These are phyloP conservation scores for Athene noctua DNA, from an alignment of 2,113 vertebrate genomes.

Conservation along the genomic window DNA sequence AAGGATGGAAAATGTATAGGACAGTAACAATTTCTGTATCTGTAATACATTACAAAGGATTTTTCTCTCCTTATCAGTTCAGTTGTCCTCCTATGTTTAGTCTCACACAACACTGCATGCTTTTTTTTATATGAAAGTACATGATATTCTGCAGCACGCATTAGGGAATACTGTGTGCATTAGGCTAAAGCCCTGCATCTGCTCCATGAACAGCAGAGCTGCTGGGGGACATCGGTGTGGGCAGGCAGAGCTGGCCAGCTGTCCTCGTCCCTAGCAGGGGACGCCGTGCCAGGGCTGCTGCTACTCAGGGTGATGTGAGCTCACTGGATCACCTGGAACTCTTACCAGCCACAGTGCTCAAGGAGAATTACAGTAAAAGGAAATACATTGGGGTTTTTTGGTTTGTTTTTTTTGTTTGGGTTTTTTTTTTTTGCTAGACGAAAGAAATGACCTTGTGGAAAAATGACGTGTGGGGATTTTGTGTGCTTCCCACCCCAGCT, in stretches of 20 bases:
- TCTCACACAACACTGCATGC: neutral
- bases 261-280: neutral
- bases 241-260: neutral
- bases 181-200: neutral
- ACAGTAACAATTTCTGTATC: neutral
- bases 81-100: neutral
- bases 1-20: neutral
- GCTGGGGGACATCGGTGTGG: fast-evolving
- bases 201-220: neutral
- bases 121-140: neutral
- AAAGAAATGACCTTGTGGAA: neutral
- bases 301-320: neutral
- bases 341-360: neutral
- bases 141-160: neutral
- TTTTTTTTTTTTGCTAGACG: neutral
- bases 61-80: neutral
- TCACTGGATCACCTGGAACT: neutral
- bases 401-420: neutral
- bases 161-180: neutral
- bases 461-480: fast-evolving
- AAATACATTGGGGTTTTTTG: too few relatives aligned
- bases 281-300: neutral
- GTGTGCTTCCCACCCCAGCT: neutral
- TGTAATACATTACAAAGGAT: neutral
- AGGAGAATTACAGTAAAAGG: neutral